Conservation (phyloP, 2,797 vertebrate genomes). For the Tiaroga cobitis region DNA sequence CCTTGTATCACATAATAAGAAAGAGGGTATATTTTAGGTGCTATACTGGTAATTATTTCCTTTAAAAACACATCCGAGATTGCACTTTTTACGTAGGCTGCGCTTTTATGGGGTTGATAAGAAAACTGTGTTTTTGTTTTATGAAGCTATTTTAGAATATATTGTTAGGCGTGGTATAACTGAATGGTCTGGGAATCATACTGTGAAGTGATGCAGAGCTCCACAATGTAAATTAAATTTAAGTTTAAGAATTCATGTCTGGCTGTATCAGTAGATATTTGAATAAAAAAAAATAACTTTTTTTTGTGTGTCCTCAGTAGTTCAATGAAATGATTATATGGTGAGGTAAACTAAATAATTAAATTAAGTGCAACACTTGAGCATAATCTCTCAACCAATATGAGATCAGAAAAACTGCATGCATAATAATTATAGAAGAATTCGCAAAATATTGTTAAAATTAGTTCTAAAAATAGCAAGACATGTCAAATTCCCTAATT, state of each 20-base stretch:
- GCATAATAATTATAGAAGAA: not conserved
- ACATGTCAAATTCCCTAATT: not conserved
- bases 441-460: not conserved
- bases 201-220: not conserved
- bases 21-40: not conserved
- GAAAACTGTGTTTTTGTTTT: not conserved
- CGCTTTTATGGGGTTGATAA: not conserved
- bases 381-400: not conserved
- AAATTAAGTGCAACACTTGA: conserved; percentile 2
- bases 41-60: not conserved
- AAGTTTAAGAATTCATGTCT: not conserved
- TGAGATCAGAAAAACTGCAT: not conserved
- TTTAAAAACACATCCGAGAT: not conserved
- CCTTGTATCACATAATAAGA: not conserved
- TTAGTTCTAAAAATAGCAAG: not conserved
- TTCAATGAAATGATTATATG: not conserved
- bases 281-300: too few relatives aligned
- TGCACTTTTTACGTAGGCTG: not conserved
- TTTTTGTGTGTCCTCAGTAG: too few relatives aligned
- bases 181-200: not conserved
- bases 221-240: not conserved
- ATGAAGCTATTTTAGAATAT: too few relatives aligned
- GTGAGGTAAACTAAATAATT: not conserved
- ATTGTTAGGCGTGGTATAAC: not conserved
- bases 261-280: not conserved